Conservation (phyloP, 1,140 invertebrate species). For the Parapsyche elsis region DNA sequence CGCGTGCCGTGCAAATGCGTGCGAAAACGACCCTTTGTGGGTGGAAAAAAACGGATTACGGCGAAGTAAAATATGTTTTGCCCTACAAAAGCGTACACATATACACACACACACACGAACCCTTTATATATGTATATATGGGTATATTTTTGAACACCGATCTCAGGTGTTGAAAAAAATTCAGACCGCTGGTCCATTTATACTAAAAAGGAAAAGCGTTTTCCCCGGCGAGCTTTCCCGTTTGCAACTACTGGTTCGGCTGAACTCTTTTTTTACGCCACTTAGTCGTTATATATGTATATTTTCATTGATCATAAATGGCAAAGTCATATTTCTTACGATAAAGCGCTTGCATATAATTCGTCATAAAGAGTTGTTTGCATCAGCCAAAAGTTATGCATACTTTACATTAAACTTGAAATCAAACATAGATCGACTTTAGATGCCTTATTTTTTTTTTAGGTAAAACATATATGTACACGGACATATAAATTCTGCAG, state of each 20-base stretch:
- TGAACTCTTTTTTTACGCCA: constrained; percentile 8
- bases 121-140: neutral
- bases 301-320: constrained; percentile 33
- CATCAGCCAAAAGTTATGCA: neutral
- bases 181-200: constrained; percentile 22
- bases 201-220: constrained; percentile 23
- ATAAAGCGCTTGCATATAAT: neutral
- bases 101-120: neutral
- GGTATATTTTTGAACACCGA: constrained; percentile 7
- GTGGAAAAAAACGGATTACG: constrained; percentile 23
- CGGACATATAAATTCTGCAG: neutral
- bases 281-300: neutral
- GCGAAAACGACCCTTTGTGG: constrained; percentile 29
- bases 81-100: neutral
- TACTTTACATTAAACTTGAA: neutral
- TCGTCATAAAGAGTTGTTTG: neutral
- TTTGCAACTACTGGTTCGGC: neutral
- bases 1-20: neutral
- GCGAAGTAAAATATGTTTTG: constrained; percentile 28
- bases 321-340: constrained; percentile 34
- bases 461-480: neutral
- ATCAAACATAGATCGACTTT: neutral
- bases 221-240: constrained; percentile 25
- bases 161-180: constrained; percentile 37
- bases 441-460: neutral